A percentile compares a stretch with the other conserved stretches of the same genome.
Evolutionary conservation across 2,888 invertebrate species (phyloP).

Genomic region (Hypselothyrea guttata): DNA sequence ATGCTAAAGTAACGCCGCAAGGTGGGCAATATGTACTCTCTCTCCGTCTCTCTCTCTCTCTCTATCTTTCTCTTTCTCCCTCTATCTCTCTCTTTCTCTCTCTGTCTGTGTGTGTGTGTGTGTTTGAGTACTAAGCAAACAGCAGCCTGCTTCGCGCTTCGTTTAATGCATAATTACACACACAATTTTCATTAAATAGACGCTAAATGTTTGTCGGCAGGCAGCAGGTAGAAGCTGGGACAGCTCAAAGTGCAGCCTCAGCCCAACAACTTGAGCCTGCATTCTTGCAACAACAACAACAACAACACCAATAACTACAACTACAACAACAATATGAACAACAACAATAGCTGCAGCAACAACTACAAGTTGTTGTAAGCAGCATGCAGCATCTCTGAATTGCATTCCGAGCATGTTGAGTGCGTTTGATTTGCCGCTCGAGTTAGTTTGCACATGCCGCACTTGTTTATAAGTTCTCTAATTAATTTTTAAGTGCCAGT

Average conservation of each 20-base stretch:
- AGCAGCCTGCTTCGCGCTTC: slow-evolving; percentile 28
- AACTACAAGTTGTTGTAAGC: background rate
- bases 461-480: slow-evolving; percentile 76
- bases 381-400: slow-evolving; percentile 19
- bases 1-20: slow-evolving; percentile 62
- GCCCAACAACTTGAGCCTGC: slow-evolving; percentile 17
- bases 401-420: slow-evolving; percentile 50
- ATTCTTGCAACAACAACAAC: slow-evolving; percentile 26
- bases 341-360: background rate
- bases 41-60: background rate
- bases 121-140: slow-evolving; percentile 38
- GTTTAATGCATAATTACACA: slow-evolving; percentile 76
- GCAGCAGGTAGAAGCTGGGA: slow-evolving; percentile 22
- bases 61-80: background rate
- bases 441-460: slow-evolving; percentile 75
- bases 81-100: no score
- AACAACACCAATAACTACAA: slow-evolving; percentile 18
- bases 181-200: slow-evolving; percentile 77
- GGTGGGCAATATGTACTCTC: slow-evolving; percentile 44
- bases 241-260: background rate
- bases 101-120: slow-evolving; percentile 11
- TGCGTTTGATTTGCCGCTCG: slow-evolving; percentile 77
- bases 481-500: slow-evolving; percentile 74
- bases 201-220: slow-evolving; percentile 66
- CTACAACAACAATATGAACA: no score